A percentile compares a stretch with the other conserved stretches of the same genome.
These are phyloP conservation scores for Lasiurus cinereus DNA, from an alignment of 2,113 vertebrate species.

Conservation along the genomic window DNA sequence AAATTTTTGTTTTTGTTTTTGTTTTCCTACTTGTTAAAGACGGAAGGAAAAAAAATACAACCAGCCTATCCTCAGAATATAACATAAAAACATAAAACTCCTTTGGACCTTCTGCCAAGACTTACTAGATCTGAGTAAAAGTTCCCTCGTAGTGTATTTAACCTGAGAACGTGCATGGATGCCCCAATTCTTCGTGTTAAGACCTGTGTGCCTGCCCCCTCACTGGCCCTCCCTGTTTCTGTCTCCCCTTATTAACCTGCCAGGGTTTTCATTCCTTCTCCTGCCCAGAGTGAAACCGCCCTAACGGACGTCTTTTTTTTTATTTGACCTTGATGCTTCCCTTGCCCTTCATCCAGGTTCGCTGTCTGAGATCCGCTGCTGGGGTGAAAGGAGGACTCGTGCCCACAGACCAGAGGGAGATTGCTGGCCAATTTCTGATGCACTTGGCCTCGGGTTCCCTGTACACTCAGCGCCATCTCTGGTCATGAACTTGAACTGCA, in stretches of 20 bases:
- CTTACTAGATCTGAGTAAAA: background rate
- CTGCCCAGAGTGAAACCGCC: background rate
- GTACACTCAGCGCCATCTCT: constrained; percentile 82
- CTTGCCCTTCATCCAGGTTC: background rate
- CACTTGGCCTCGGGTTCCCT: constrained; percentile 60
- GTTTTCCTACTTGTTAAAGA: background rate
- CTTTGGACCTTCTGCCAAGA: background rate
- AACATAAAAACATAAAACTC: background rate
- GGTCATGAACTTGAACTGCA: constrained; percentile 72
- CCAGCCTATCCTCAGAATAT: background rate
- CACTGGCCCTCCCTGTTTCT: rapidly evolving
- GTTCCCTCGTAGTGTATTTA: background rate
- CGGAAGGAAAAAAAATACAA: background rate
- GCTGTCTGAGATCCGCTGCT: background rate
- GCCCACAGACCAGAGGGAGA: background rate
- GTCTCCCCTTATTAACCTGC: background rate
- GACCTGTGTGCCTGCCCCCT: background rate
- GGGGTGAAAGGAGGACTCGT: background rate
- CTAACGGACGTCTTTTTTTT: background rate
- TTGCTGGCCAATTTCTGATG: constrained; percentile 29
- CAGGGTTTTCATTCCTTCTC: constrained; percentile 1
- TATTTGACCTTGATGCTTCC: background rate
- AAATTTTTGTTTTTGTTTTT: background rate
- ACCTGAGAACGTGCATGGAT: background rate
- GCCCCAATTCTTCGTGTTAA: background rate